A percentile compares a stretch with the other conserved stretches of the same genome.
Conservation (phyloP, 2,797 vertebrate species). For the Pangasius djambal region DNA sequence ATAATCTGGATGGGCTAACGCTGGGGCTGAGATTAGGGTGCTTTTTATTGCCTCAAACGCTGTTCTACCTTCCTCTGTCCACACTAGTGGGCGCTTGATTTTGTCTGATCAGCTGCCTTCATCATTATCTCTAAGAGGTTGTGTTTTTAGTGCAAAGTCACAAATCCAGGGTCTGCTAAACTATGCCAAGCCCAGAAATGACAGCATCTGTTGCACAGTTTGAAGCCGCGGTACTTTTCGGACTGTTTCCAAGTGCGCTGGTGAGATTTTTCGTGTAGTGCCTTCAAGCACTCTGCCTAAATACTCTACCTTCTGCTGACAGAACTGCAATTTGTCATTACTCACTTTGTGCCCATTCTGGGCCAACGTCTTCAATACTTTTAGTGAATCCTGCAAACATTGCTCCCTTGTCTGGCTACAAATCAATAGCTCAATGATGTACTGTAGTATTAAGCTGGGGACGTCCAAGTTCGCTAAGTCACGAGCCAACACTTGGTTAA, state of each 20-base stretch:
- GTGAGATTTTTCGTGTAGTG: not conserved
- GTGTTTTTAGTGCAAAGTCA: not conserved
- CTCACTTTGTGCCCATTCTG: not conserved
- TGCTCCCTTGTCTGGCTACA: no score
- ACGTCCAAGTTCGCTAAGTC: not conserved
- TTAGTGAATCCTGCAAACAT: not conserved
- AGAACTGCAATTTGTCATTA: not conserved
- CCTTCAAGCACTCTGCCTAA: not conserved
- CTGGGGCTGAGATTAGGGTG: no score
- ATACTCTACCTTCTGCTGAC: not conserved
- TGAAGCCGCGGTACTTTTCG: rapidly evolving
- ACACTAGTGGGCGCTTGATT: rapidly evolving
- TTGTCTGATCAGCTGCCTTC: not conserved
- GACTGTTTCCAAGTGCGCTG: not conserved
- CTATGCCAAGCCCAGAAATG: not conserved
- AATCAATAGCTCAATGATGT: no score
- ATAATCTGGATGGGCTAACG: no score
- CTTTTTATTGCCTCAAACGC: no score
- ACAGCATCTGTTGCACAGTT: not conserved
- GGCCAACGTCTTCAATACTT: rapidly evolving
- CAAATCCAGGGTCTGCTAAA: not conserved
- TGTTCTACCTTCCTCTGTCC: not conserved
- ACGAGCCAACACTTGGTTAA: not conserved
- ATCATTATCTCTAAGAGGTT: not conserved
- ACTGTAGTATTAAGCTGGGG: no score